These are phyloP conservation scores for Montipora efflorescens DNA, from an alignment of 64 coral and sea anemone genomes.

Conservation along the genomic window DNA sequence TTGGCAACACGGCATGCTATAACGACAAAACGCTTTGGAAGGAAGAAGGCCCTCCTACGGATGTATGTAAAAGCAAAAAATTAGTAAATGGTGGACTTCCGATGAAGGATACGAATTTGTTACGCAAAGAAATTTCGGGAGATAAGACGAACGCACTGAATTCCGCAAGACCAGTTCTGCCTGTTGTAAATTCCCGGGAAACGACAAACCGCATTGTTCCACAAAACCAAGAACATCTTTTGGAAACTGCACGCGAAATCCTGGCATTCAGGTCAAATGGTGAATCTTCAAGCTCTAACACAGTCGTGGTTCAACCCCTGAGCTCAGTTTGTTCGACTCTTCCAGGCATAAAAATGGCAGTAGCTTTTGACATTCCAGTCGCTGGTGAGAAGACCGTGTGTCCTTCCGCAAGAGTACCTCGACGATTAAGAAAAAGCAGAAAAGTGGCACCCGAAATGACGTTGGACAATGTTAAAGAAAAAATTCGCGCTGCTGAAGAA, in stretches of 20 bases:
- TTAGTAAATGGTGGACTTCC: not conserved
- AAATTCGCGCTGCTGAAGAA: conserved; percentile 32
- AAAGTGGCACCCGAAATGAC: not conserved
- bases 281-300: not conserved
- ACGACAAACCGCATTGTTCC: not conserved
- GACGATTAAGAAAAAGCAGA: not conserved
- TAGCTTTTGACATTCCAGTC: conserved; percentile 6
- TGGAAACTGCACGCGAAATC: conserved; percentile 12
- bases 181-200: not conserved
- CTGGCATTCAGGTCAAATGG: not conserved
- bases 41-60: not conserved
- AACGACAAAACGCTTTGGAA: conserved; percentile 1
- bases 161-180: not conserved
- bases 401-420: not conserved
- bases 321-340: conserved; percentile 19
- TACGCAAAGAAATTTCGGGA: not conserved
- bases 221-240: not conserved
- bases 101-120: not conserved
- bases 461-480: not conserved
- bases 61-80: not conserved
- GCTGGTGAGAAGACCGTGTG: not conserved
- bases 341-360: not conserved
- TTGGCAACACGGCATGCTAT: not conserved
- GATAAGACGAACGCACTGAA: not conserved
- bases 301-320: not conserved